Evolutionary conservation across 2,113 vertebrate species (phyloP), one percentile per base, ranked within the genome.

Genomic region (Xiphophorus hellerii): DNA sequence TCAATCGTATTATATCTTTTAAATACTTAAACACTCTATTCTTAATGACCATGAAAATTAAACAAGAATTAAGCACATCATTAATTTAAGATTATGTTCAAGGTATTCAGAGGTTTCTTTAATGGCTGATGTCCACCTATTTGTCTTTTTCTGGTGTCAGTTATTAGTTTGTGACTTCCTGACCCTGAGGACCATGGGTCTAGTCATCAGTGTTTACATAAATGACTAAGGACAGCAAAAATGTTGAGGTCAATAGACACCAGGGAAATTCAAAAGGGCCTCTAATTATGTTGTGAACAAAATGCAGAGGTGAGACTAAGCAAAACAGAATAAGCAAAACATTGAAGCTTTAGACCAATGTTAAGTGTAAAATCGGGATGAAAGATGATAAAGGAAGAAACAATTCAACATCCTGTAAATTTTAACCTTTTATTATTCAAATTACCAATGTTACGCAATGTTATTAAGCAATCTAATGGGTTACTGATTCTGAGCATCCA

Each of bases 131-230:
- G 8, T 29, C 33, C 76, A 66, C 62, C 44, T 15, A 71, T 69
- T 64, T n/a, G 29, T 76, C 25, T 51, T 77, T 13, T 17, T 51
- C 62, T 65, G 13, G 44, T 39, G 51, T 79, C 69, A 72, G 74
- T 81, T 78, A 78, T 80, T 28, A 60, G 28, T 80, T 81, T 54
- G 66, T 76, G 73, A 73, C 73, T 77, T 84, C 44, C 76, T 76
- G 74, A 82, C 51, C 63, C 31, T 22, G 29, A 66, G 42, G 67
- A 72, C 58, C 70, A 67, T 69, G 15, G 63, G 58, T 61, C 60
- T 33, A 68, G 62, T 74, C 39, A 61, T 17, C 8, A 1, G 42
- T 30, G 37, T 44, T 66, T 51, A 71, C 48, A 80, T 3, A 71
- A 75, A 65, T 54, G 28, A 39, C 30, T 37, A 13, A 51, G 37